These are phyloP conservation scores for Macrobrachium rosenbergii DNA, from an alignment of 1,140 invertebrate genomes.

Conservation along the genomic window DNA sequence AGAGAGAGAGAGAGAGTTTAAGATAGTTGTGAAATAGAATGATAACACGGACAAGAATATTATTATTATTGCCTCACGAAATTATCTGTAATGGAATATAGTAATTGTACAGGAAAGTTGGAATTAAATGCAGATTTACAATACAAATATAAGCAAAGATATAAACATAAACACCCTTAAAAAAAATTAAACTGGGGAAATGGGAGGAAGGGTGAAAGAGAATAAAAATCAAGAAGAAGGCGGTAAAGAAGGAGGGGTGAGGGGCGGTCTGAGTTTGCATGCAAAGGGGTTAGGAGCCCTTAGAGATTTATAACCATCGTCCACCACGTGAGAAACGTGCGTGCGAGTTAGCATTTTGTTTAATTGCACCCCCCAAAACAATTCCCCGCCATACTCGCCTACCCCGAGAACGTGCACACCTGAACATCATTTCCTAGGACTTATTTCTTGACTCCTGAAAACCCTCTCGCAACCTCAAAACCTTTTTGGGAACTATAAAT, in stretches of 20 bases:
- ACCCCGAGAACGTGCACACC: background rate
- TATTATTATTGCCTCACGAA: no score
- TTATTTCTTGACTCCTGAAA: no score
- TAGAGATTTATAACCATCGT: background rate
- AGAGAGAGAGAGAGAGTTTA: no score
- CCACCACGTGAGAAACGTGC: background rate
- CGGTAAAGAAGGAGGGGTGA: background rate
- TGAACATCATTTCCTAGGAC: background rate
- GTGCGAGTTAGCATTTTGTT: constrained; percentile 9
- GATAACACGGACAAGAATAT: no score
- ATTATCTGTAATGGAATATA: no score
- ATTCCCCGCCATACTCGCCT: background rate
- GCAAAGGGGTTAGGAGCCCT: background rate
- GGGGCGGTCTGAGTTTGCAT: background rate
- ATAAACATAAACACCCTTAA: background rate
- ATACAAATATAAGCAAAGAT: background rate
- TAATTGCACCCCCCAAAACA: constrained; percentile 11
- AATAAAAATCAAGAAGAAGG: constrained; percentile 3
- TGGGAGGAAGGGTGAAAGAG: constrained; percentile 12
- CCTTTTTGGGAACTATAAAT: no score
- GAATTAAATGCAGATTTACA: background rate
- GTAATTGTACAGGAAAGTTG: no score
- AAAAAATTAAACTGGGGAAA: background rate
- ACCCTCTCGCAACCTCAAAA: no score
- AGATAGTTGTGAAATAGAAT: no score